A percentile compares a stretch with the other conserved stretches of the same genome.
Evolutionary conservation across 2,888 invertebrate species (phyloP).

Genomic region (Drosophila rubida): DNA sequence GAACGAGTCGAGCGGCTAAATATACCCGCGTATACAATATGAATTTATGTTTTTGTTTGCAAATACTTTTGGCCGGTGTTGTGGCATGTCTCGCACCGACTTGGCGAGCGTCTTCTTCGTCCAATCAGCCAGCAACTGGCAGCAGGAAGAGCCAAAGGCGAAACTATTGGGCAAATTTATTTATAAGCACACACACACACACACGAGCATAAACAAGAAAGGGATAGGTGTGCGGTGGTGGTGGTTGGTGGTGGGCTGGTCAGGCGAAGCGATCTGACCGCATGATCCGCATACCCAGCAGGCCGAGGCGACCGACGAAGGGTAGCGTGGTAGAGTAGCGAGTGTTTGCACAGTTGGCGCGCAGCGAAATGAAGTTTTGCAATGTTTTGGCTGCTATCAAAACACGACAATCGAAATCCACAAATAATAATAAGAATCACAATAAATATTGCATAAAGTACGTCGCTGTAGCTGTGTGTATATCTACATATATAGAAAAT

Average conservation of each 20-base stretch:
- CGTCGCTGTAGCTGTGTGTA: too few relatives aligned
- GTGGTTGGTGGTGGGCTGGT: too few relatives aligned
- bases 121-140: slow-evolving; percentile 25
- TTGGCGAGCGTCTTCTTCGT: slow-evolving; percentile 63
- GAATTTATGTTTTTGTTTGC: slow-evolving; percentile 80
- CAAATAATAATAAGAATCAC: slow-evolving; percentile 43
- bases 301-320: not conserved
- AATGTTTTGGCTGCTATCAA: slow-evolving; percentile 45
- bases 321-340: not conserved
- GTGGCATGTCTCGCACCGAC: slow-evolving; percentile 62
- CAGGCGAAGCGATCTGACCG: too few relatives aligned
- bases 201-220: slow-evolving; percentile 34
- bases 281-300: slow-evolving; percentile 29
- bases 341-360: slow-evolving; percentile 74
- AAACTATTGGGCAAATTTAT: too few relatives aligned
- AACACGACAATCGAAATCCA: slow-evolving; percentile 37
- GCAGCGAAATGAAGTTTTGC: slow-evolving; percentile 43
- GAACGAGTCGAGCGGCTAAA: slow-evolving; percentile 51
- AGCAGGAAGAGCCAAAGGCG: slow-evolving; percentile 53
- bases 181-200: slow-evolving; percentile 54
- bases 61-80: slow-evolving; percentile 70
- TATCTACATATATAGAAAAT: slow-evolving; percentile 19
- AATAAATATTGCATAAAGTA: slow-evolving; percentile 65
- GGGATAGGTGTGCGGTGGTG: slow-evolving; percentile 65
- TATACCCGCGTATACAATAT: slow-evolving; percentile 55